These are phyloP conservation scores for Melanargia galathea DNA, from an alignment of 2,888 invertebrate genomes.

Conservation along the genomic window DNA sequence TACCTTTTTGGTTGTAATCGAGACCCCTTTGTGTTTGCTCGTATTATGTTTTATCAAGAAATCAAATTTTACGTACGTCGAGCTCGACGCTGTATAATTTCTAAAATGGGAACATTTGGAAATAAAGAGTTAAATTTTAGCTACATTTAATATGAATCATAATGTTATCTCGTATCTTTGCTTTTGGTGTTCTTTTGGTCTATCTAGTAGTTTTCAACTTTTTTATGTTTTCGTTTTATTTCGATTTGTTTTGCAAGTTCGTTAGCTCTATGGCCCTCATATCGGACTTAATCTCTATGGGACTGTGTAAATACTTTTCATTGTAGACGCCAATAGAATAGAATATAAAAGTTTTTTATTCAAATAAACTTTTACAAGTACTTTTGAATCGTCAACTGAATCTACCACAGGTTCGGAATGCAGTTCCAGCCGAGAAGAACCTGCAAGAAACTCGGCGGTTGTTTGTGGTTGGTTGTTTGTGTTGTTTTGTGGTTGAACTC, in stretches of 20 bases:
- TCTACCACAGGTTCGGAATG: too few species aligned
- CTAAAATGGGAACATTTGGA: conserved; percentile 1
- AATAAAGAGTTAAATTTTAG: conserved; percentile 4
- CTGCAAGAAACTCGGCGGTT: too few species aligned
- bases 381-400: too few species aligned
- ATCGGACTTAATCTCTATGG: too few species aligned
- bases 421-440: too few species aligned
- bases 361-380: too few species aligned
- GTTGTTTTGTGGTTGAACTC: too few species aligned
- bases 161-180: conserved; percentile 2
- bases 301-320: too few species aligned
- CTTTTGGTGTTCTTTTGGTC: background rate
- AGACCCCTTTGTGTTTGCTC: conserved; percentile 33
- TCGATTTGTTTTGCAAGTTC: background rate
- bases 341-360: too few species aligned
- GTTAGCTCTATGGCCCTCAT: background rate
- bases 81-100: conserved; percentile 10
- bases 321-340: too few species aligned
- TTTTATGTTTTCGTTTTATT: background rate
- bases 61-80: conserved; percentile 28
- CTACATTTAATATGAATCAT: conserved; percentile 8
- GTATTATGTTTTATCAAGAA: conserved; percentile 34
- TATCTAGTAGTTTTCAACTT: background rate
- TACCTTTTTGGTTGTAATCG: conserved; percentile 37
- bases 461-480: too few species aligned